Conservation (phyloP, 2,113 vertebrate genomes). For the Alouatta palliata region DNA sequence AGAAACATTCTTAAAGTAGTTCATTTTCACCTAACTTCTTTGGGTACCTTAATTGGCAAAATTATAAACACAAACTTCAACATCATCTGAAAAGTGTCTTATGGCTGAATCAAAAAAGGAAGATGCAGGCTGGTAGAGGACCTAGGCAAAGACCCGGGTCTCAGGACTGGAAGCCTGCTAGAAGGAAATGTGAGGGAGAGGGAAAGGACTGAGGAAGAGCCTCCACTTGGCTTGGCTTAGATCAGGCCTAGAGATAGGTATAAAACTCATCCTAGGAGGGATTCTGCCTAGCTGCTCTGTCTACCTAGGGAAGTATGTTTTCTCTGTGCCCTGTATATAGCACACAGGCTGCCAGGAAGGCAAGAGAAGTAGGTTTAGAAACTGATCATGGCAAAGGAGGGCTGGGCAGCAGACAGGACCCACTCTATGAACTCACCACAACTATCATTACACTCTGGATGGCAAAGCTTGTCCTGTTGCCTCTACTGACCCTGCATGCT, state of each 20-base stretch:
- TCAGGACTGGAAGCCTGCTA: background rate
- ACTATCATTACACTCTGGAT: background rate
- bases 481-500: fast-evolving
- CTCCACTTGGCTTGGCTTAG: background rate
- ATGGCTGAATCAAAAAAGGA: background rate
- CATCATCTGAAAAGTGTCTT: background rate
- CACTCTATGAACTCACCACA: background rate
- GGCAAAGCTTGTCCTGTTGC: background rate
- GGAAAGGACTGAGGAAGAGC: background rate
- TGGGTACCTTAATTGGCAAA: background rate
- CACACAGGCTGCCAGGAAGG: background rate
- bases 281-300: background rate
- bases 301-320: background rate
- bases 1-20: background rate
- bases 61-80: background rate
- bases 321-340: background rate
- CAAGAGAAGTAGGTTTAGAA: background rate
- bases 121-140: background rate
- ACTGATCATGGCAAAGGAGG: background rate
- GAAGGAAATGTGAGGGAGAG: background rate
- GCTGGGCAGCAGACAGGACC: background rate
- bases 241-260: background rate
- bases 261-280: background rate
- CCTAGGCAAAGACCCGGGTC: fast-evolving
- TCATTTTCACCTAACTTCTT: background rate